Evolutionary conservation across 2,113 vertebrate species (phyloP), one percentile per base, ranked within the genome.

Genomic region (Brienomyrus brachyistius): DNA sequence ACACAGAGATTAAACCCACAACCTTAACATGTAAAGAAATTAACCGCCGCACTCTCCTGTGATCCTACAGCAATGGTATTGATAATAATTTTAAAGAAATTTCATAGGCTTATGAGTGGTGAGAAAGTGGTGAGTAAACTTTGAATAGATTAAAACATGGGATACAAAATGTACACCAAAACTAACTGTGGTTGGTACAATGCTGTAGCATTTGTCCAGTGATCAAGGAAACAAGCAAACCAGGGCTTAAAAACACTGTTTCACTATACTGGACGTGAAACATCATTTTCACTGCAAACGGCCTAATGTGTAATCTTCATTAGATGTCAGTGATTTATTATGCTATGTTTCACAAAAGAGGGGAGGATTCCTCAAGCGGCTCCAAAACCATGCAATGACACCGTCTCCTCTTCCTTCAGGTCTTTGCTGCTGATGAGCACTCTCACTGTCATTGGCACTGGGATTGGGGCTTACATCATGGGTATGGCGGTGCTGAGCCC

Each of bases 401-500:
- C 83, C 70, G 0, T 2, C 45, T 87, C 15, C 59, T 86, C 50
- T 19, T 27, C 35, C 59, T 70, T 13, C 93, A 97, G 96, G 88
- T 96, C 96, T 5, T 91, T 97, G 88, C 23, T 94, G 91, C 11
- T 96, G 87, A 93, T 96, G 93, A 95, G 94, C 1, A 74, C 0
- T 5, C 94, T 97, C 27, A 94, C 95, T 0, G 9, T 89, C 1
- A 0, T 90, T 0, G 96, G 96, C 43, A 94, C 94, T 9, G 91
- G 90, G 0, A 51, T 94, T 15, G 96, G 94, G 40, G 90, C 91
- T 11, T 96, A 95, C 10, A 95, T 97, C 87, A 93, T 97, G 94
- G 9, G 15, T 50, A 93, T 94, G 93, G 96, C 97, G 0, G 94
- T 90, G 21, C 88, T 96, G 88, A 97, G 96, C 91, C 96, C 96